phyloP scores from a whole-genome alignment of 2,797 vertebrate genomes.

The Percopsis omiscomaycus region DNA sequence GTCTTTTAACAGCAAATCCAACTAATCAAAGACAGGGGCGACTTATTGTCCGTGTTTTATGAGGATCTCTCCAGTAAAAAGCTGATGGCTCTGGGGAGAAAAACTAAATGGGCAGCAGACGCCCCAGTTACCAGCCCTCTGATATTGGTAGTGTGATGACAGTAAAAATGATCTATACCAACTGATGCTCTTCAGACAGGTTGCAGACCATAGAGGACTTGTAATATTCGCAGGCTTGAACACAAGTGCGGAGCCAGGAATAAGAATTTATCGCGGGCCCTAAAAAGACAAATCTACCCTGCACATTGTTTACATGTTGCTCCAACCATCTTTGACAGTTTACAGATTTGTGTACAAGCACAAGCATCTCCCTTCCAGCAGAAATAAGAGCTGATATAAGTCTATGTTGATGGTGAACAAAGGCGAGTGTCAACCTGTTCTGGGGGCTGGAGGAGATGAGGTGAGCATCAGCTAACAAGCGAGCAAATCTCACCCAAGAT shows the following conservation, averaged over 20 bases:
- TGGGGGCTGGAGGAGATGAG: background rate
- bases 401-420: background rate
- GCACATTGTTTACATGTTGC: constrained; percentile 11
- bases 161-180: constrained; percentile 56
- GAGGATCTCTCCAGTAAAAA: constrained; percentile 41
- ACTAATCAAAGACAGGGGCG: constrained; percentile 38
- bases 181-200: constrained; percentile 45
- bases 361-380: background rate
- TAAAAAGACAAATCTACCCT: constrained; percentile 28
- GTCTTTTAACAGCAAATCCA: constrained; percentile 37
- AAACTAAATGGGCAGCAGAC: constrained; percentile 39
- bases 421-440: background rate
- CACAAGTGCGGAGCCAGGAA: constrained; percentile 16
- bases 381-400: background rate
- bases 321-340: constrained; percentile 3
- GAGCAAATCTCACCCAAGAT: no score
- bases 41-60: constrained; percentile 46
- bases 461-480: no score
- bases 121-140: constrained; percentile 40
- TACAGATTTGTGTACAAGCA: background rate
- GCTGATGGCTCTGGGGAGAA: constrained; percentile 38
- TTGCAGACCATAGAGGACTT: constrained; percentile 42
- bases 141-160: constrained; percentile 49
- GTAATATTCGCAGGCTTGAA: constrained; percentile 28
- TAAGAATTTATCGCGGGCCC: constrained; percentile 20